Evolutionary conservation across 2,888 invertebrate species (phyloP).

Genomic region (Lasiommata megera): DNA sequence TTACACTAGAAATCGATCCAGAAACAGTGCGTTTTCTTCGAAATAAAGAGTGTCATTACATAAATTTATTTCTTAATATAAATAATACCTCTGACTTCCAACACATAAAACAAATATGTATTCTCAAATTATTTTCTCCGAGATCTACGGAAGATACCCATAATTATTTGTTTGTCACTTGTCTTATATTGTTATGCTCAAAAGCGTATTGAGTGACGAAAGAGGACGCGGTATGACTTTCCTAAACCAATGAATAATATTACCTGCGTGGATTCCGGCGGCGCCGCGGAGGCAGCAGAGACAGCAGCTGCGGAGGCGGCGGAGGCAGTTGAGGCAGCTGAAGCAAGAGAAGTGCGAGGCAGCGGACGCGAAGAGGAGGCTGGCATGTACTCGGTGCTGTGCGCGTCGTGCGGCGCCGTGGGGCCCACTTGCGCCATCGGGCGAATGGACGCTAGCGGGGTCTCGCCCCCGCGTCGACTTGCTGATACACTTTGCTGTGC

Average conservation of each 20-base stretch:
- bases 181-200: too few relatives aligned
- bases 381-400: conserved; percentile 90
- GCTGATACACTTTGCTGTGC: conserved; percentile 76
- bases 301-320: conserved; percentile 85
- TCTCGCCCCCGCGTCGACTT: conserved; percentile 87
- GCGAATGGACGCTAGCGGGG: conserved; percentile 93
- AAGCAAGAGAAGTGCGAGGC: conserved; percentile 84
- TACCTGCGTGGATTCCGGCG: conserved; percentile 70
- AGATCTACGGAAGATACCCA: too few relatives aligned
- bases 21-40: too few relatives aligned
- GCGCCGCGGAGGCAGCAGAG: conserved; percentile 82
- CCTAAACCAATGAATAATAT: not conserved
- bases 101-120: too few relatives aligned
- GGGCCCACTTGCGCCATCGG: conserved; percentile 93
- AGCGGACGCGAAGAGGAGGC: conserved; percentile 87
- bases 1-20: too few relatives aligned
- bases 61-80: too few relatives aligned
- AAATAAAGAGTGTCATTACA: too few relatives aligned
- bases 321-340: conserved; percentile 82
- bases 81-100: too few relatives aligned
- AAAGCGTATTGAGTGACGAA: too few relatives aligned
- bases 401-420: conserved; percentile 84
- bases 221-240: too few relatives aligned
- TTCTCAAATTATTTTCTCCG: too few relatives aligned
- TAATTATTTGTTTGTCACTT: too few relatives aligned